Evolutionary conservation across 2,888 invertebrate species (phyloP).

Genomic region (Acheta domesticus): DNA sequence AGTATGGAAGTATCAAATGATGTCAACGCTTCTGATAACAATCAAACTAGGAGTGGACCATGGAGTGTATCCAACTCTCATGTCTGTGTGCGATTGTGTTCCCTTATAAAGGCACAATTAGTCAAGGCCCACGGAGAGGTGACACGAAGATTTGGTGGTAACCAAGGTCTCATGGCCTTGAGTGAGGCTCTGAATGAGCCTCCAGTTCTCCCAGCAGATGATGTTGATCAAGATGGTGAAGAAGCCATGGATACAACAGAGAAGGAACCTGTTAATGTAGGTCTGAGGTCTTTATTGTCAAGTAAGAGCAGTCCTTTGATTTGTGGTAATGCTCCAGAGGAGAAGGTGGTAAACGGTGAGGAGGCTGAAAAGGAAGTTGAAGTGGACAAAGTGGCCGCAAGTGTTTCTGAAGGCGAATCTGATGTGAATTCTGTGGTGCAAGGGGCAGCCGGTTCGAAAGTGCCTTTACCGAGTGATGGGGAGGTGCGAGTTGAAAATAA

Average conservation of each 20-base stretch:
- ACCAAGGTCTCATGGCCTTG: slow-evolving; percentile 38
- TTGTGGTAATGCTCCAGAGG: neutral
- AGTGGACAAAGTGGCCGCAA: neutral
- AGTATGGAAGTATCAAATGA: neutral
- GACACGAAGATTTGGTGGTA: slow-evolving; percentile 46
- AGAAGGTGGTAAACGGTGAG: neutral
- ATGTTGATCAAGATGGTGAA: slow-evolving; percentile 49
- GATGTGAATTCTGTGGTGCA: neutral
- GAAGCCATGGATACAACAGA: slow-evolving; percentile 34
- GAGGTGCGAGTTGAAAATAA: neutral
- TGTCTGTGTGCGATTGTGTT: slow-evolving; percentile 72
- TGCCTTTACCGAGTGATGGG: neutral
- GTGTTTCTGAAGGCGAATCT: neutral
- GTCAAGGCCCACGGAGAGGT: slow-evolving; percentile 76
- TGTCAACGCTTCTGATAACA: no score
- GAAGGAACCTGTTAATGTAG: neutral
- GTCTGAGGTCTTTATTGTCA: neutral
- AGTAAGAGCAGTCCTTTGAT: slow-evolving; percentile 18
- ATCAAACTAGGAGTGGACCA: neutral
- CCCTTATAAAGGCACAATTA: slow-evolving; percentile 73
- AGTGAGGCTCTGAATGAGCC: slow-evolving; percentile 49
- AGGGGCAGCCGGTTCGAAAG: neutral
- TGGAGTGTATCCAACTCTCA: slow-evolving; percentile 32
- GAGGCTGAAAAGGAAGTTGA: slow-evolving; percentile 21
- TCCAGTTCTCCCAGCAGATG: slow-evolving; percentile 50